phyloP scores from a whole-genome alignment of 2,797 vertebrate genomes.

The Schizopygopsis malacanthus region DNA sequence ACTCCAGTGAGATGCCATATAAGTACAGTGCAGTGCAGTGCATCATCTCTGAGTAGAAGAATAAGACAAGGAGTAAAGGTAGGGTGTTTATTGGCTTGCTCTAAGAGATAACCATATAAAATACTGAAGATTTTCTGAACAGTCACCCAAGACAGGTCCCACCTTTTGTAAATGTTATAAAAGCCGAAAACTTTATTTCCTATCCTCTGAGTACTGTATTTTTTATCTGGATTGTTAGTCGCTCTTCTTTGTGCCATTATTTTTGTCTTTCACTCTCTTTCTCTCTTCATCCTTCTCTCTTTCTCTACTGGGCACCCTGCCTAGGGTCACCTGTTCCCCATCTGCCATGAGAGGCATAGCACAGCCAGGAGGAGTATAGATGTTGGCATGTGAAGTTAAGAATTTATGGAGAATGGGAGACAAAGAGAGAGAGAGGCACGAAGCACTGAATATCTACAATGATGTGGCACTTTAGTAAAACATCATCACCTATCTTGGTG shows the following conservation, averaged over 20 bases:
- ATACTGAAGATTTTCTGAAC: constrained; percentile 4
- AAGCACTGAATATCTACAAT: constrained; percentile 6
- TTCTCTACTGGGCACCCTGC: constrained; percentile 39
- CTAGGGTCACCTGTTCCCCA: constrained; percentile 54
- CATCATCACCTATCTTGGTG: not conserved
- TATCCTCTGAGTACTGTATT: not conserved
- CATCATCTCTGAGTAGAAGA: not conserved
- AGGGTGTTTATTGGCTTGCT: not conserved
- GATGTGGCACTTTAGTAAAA: constrained; percentile 9
- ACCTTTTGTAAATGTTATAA: constrained; percentile 13
- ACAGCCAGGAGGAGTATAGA: constrained; percentile 51
- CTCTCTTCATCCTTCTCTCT: constrained; percentile 19
- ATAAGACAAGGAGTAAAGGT: not conserved
- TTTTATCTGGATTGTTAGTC: not conserved
- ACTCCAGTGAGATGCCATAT: constrained; percentile 18
- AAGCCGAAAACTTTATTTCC: not conserved
- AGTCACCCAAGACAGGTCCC: not conserved
- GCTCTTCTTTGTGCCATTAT: not conserved
- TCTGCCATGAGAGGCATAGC: constrained; percentile 54
- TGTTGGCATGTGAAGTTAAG: constrained; percentile 45
- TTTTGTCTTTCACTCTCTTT: not conserved
- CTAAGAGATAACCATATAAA: not conserved
- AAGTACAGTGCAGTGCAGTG: not conserved
- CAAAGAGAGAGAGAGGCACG: not conserved
- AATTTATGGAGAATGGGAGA: constrained; percentile 27